Base-by-base conservation (phyloP, 1,140 invertebrate genomes). In the Euwallacea fornicatus region DNA sequence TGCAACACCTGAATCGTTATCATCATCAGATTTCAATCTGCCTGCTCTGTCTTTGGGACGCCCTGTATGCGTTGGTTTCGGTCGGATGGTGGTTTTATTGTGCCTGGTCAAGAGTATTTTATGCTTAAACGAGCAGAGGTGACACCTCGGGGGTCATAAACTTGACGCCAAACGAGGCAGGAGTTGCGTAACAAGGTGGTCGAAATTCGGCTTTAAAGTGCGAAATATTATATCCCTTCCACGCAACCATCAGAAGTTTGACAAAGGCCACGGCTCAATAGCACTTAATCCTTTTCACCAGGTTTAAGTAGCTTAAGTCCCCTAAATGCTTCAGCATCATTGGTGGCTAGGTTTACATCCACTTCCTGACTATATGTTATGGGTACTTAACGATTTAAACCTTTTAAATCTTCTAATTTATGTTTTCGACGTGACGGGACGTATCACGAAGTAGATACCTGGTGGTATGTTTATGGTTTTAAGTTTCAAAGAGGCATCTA, bases 401-500 rank as follows among this genome's bases (percentile, higher is more conserved):
- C 54, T 16, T 44, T 66, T 66, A 58, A 66, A 56, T 44, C 65
- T 58, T 58, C n/a, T 58, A 16, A 66, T 66, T 66, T 56, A 66
- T 66, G 54, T 56, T 56, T 46, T 44, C 13, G 50, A 66, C 65
- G 65, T 66, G 65, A 66, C 65, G 43, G 43, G 44, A 66, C 53
- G 58, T 58, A 66, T 66, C 65, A 58, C 42, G 13, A 56, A 11
- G n/a, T 46, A 66, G 44, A 66, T 54, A 59, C 54, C 55, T 59
- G 65, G 65, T 66, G 65, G 65, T 66, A 44, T 58, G 65, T 65
- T 55, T 65, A 65, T 65, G 63, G 63, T 53, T 65, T 42, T 65
- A 42, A 15, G 50, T 41, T 42, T 42, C 33, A 13, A 50, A 54
- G 43, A 42, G 2, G 50, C 50, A n/a, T 65, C 47, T 65, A 58